Percentiles rank a stretch among this genome's conserved stretches.
Evolutionary conservation across 2,113 vertebrate species (phyloP).

Genomic region (Leptocoma aspasia): DNA sequence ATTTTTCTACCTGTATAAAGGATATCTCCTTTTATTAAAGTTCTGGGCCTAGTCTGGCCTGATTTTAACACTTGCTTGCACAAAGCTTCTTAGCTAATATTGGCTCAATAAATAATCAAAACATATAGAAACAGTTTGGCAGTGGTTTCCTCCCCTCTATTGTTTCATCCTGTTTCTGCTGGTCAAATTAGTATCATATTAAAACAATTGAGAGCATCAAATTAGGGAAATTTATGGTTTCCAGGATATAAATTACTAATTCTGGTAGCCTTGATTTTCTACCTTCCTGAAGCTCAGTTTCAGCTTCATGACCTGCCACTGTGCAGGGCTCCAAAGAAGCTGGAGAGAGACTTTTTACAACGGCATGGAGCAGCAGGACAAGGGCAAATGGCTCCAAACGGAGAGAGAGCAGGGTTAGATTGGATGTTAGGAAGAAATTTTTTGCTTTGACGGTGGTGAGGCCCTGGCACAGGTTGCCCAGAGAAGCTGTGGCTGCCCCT

Average conservation of each 20-base stretch:
- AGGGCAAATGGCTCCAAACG: rapidly evolving
- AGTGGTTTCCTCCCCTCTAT: background rate
- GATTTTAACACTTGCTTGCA: background rate
- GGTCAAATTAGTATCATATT: background rate
- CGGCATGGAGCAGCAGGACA: background rate
- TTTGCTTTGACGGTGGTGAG: rapidly evolving
- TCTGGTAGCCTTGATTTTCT: background rate
- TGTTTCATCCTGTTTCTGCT: background rate
- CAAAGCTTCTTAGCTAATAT: background rate
- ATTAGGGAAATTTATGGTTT: background rate
- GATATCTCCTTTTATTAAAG: background rate
- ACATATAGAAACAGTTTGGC: background rate
- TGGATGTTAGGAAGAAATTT: background rate
- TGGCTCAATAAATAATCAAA: background rate
- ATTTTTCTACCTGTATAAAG: background rate
- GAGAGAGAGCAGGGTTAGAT: background rate
- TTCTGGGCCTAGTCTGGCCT: background rate
- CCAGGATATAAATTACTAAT: background rate
- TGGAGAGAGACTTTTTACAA: background rate
- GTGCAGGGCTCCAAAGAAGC: background rate
- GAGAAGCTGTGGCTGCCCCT: background rate
- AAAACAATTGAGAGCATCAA: rapidly evolving
- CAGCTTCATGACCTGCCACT: background rate
- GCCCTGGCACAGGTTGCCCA: rapidly evolving
- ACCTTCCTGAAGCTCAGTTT: background rate